Percentiles rank a stretch among this genome's conserved stretches.
Evolutionary conservation across 2,797 vertebrate species (phyloP).

Genomic region (Sebastes elongatus): DNA sequence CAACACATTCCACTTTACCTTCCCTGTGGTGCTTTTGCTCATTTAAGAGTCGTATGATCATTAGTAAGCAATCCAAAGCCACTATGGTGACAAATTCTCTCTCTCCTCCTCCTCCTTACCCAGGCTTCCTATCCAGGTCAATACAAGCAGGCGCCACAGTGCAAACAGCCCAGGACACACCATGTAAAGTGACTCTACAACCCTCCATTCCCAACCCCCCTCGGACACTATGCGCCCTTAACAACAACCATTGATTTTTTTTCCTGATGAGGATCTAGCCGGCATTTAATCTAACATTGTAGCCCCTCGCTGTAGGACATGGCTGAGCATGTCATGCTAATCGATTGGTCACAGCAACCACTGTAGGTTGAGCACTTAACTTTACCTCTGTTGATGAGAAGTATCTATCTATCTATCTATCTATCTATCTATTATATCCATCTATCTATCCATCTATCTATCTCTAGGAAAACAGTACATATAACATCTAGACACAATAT

Average conservation of each 20-base stretch:
- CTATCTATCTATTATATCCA: not conserved
- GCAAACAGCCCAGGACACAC: conserved; percentile 66
- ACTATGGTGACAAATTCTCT: conserved; percentile 41
- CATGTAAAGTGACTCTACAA: conserved; percentile 88
- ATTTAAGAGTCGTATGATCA: not conserved
- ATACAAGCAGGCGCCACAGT: conserved; percentile 82
- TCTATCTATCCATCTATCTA: no score
- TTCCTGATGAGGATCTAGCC: conserved; percentile 91
- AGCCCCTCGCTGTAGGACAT: conserved; percentile 92
- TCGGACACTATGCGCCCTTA: conserved; percentile 72
- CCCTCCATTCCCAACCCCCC: conserved; percentile 39
- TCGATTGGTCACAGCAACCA: conserved; percentile 86
- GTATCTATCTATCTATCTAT: conserved; percentile 14
- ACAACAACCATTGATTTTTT: conserved; percentile 96
- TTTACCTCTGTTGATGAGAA: conserved; percentile 54
- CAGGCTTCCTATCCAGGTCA: conserved; percentile 76
- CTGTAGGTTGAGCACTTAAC: conserved; percentile 80
- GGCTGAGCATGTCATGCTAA: conserved; percentile 91
- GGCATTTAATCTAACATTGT: conserved; percentile 98
- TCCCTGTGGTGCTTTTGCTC: not conserved
- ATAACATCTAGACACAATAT: not conserved
- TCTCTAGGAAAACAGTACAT: not conserved
- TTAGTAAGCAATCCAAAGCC: conserved; percentile 15
- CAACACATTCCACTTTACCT: not conserved
- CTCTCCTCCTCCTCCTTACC: conserved; percentile 12